Conservation (phyloP, 2,888 invertebrate genomes). For the Drosophila borborema region DNA sequence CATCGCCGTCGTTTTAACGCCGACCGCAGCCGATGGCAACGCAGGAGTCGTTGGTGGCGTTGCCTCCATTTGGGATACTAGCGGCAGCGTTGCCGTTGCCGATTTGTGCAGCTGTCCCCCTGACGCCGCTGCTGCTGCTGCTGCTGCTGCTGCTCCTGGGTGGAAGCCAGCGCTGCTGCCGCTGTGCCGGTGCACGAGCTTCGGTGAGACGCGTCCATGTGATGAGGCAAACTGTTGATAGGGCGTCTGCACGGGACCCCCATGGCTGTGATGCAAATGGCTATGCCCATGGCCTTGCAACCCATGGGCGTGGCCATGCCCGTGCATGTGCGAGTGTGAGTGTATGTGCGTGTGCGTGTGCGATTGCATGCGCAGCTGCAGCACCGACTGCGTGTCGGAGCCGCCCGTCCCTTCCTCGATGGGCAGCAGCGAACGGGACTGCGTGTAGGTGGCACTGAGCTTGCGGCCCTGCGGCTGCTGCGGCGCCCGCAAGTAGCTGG, state of each 20-base stretch:
- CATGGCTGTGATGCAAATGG: constrained; percentile 54
- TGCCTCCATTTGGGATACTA: constrained; percentile 84
- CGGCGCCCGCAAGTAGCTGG: constrained; percentile 85
- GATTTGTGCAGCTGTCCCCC: constrained; percentile 82
- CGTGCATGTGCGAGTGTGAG: constrained; percentile 69
- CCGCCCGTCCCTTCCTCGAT: constrained; percentile 80
- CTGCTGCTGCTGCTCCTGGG: constrained; percentile 44
- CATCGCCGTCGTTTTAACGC: constrained; percentile 65
- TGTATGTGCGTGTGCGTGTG: constrained; percentile 52
- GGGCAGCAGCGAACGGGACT: constrained; percentile 85
- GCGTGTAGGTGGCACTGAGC: constrained; percentile 84
- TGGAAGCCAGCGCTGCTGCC: constrained; percentile 82
- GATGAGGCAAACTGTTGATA: constrained; percentile 74
- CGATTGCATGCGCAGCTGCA: constrained; percentile 79
- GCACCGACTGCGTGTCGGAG: constrained; percentile 78
- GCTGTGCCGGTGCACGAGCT: constrained; percentile 83
- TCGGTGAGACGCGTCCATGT: constrained; percentile 82
- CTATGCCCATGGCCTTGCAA: constrained; percentile 57
- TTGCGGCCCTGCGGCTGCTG: constrained; percentile 83
- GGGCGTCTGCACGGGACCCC: constrained; percentile 51
- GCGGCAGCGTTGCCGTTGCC: constrained; percentile 84
- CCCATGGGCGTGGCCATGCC: constrained; percentile 64
- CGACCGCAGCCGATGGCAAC: constrained; percentile 79
- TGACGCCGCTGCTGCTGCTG: background rate
- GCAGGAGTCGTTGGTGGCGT: constrained; percentile 84